A percentile compares a stretch with the other conserved stretches of the same genome.
Conservation (phyloP, 2,113 vertebrate species). For the Erythrocercus mccallii region DNA sequence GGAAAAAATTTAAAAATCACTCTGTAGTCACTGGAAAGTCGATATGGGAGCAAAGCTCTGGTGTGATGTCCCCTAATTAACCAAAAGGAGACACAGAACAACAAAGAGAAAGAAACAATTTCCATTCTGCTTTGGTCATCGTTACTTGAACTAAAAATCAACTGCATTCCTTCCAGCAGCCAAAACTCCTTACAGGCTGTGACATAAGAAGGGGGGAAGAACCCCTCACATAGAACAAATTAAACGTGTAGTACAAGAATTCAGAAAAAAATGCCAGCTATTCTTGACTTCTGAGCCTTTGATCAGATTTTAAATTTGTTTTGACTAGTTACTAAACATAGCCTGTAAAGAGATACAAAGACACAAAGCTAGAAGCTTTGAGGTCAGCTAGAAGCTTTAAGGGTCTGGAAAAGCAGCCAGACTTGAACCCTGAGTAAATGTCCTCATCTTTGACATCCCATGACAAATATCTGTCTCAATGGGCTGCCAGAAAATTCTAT, state of each 20-base stretch:
- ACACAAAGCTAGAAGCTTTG: background rate
- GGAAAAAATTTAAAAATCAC: no score
- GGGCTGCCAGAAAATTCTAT: background rate
- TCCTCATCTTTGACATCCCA: background rate
- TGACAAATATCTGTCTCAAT: background rate
- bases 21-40: background rate
- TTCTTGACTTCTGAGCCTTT: background rate
- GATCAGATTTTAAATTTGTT: background rate
- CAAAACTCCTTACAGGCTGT: background rate
- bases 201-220: fast-evolving
- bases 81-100: background rate
- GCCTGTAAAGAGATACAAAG: background rate
- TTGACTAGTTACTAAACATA: background rate
- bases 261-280: background rate
- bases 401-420: background rate
- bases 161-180: background rate
- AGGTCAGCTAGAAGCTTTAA: background rate
- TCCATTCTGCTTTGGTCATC: background rate
- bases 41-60: background rate
- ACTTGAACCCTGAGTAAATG: background rate
- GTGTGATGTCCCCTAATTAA: background rate
- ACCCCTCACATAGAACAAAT: background rate
- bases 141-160: background rate
- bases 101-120: background rate
- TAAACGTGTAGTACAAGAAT: background rate